Percentiles rank a stretch among this genome's conserved stretches.
Evolutionary conservation across 2,113 vertebrate genomes (phyloP).

Genomic region (Pteruthius melanotis): DNA sequence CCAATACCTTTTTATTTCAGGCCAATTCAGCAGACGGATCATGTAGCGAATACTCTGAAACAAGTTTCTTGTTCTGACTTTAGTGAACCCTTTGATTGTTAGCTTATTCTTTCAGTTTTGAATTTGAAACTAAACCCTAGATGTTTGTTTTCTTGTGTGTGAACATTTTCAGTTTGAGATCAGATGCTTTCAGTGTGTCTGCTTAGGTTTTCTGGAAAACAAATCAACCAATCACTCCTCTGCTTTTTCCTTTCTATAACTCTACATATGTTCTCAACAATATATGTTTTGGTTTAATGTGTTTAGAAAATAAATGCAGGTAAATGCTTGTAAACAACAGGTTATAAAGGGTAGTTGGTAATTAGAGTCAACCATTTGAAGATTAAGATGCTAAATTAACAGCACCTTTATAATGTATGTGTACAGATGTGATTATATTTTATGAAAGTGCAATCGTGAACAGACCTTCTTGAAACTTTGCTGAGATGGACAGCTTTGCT

Average conservation of each 20-base stretch:
- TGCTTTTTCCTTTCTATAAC: not conserved
- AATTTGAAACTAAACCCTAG: not conserved
- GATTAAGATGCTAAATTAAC: not conserved
- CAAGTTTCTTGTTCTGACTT: slow-evolving; percentile 17
- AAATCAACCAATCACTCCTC: not conserved
- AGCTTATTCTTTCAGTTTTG: slow-evolving; percentile 18
- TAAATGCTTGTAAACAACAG: not conserved
- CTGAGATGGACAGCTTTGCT: not conserved
- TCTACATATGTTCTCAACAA: not conserved
- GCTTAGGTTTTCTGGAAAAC: slow-evolving; percentile 17
- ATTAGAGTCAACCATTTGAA: not conserved
- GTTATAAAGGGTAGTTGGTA: not conserved
- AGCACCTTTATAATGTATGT: not conserved
- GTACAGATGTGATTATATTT: not conserved
- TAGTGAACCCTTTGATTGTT: not conserved
- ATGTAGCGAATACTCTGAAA: slow-evolving; percentile 14
- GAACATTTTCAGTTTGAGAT: not conserved
- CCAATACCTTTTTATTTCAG: slow-evolving; percentile 44
- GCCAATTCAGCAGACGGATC: not conserved
- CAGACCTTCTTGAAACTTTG: not conserved
- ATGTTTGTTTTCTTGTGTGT: not conserved
- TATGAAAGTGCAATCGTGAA: not conserved
- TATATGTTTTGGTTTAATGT: not conserved
- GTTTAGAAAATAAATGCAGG: not conserved
- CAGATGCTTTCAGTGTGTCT: not conserved